These are phyloP conservation scores for Aratinga solstitialis DNA, from an alignment of 2,797 vertebrate species.

Conservation along the genomic window DNA sequence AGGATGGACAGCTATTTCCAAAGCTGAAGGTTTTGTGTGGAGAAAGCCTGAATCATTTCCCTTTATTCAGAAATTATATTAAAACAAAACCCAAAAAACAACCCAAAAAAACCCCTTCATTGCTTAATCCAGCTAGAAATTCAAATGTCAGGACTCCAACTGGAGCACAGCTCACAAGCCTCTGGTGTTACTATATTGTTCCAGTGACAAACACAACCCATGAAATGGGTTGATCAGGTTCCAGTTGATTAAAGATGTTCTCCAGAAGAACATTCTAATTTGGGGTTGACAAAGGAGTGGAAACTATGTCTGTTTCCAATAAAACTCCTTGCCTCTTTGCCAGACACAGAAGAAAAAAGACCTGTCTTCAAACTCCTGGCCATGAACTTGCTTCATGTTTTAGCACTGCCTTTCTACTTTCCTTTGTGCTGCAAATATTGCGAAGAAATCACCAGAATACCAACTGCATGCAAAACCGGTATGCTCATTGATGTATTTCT, in stretches of 20 bases:
- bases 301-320: conserved; percentile 52
- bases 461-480: neutral
- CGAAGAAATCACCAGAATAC: neutral
- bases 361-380: conserved; percentile 3
- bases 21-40: neutral
- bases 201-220: neutral
- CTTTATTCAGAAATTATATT: neutral
- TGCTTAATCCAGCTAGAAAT: neutral
- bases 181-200: conserved; percentile 21
- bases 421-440: neutral
- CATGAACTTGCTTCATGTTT: neutral
- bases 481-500: neutral
- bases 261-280: conserved; percentile 27
- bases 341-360: conserved; percentile 35
- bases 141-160: neutral
- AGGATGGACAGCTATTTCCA: neutral
- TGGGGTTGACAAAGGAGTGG: conserved; percentile 6
- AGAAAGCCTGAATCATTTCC: neutral
- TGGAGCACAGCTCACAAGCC: neutral
- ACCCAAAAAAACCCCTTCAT: neutral
- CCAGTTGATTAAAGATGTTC: conserved; percentile 54
- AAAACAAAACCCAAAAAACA: neutral
- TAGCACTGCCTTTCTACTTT: neutral
- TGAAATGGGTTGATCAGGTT: conserved; percentile 10
- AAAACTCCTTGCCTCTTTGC: conserved; percentile 18